A percentile compares a stretch with the other conserved stretches of the same genome.
phyloP scores from a whole-genome alignment of 2,113 vertebrate genomes.

The Planiliza haematocheilus region DNA sequence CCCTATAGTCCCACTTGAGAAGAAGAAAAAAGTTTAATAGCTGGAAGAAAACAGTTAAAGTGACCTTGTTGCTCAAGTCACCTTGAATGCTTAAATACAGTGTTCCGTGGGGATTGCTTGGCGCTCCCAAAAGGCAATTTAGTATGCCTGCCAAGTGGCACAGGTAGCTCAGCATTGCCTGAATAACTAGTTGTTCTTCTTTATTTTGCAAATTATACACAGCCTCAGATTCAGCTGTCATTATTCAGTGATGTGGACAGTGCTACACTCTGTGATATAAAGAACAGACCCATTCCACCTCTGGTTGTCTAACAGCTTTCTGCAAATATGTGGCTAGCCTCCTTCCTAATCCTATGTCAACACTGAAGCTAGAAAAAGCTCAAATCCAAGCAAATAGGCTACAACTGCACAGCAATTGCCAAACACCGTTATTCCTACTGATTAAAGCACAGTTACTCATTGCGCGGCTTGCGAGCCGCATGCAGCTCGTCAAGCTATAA shows the following conservation, averaged over 20 bases:
- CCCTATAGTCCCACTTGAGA: constrained; percentile 35
- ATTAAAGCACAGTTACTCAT: no score
- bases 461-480: no score
- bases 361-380: neutral
- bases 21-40: constrained; percentile 45
- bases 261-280: constrained; percentile 13
- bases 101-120: constrained; percentile 54
- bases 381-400: no score
- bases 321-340: constrained; percentile 10
- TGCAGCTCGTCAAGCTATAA: no score
- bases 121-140: constrained; percentile 63
- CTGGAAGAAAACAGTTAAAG: constrained; percentile 56
- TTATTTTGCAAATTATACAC: constrained; percentile 44
- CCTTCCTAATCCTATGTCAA: constrained; percentile 21
- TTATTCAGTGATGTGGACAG: constrained; percentile 26
- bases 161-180: constrained; percentile 41
- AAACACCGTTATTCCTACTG: neutral
- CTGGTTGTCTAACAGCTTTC: neutral
- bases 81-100: constrained; percentile 61
- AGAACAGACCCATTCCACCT: neutral
- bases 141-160: constrained; percentile 62
- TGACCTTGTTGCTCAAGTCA: constrained; percentile 58
- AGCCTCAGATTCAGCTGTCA: constrained; percentile 26
- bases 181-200: constrained; percentile 50
- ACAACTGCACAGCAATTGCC: neutral